Evolutionary conservation across 2,888 invertebrate genomes (phyloP), one percentile per base, ranked within the genome.

Genomic region (Apoda limacodes): DNA sequence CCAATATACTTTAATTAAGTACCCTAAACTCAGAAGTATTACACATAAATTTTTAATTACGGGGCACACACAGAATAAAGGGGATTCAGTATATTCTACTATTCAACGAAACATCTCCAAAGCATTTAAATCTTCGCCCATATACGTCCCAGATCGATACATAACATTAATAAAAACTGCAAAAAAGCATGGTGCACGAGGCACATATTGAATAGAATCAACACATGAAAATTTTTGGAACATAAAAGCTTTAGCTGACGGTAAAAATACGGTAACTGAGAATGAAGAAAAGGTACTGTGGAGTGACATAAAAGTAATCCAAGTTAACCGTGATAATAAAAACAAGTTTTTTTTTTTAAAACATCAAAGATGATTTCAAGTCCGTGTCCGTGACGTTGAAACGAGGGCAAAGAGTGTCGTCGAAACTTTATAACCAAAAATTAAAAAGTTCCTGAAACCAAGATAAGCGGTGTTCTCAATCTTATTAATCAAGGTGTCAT

Each of bases 41-140:
- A 50, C 44, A 4, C 50, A 53, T 33, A 52, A 51, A 28, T 52
- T 45, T 42, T 37, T 50, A 22, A 46, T 52, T 22, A 39, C 41
- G 27, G 50, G 50, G 5, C 52, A 53, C 32, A 43, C 46, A 11
- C 46, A 51, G 37, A 53, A 52, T 37, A 48, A 52, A 25, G 51
- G 48, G 1, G 51, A 51, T 30, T 32, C 39, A 13, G 43, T 35
- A 9, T 46, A 52, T 25, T 39, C 42, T 13, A 17, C 39, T 5
- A 52, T 51, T 28, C 38, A 48, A 37, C 29, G 40, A 15, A 35
- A 41, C 13, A 41, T 44, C 23, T 38, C 40, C 28, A 40, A 30
- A 19, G 25, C 34, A n/a, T 30, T 47, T 22, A 49, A 43, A 45
- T 45, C 46, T 20, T 40, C 43, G 14, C 45, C 50, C 3, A 46